These are phyloP conservation scores for Helicoverpa zea DNA, from an alignment of 1,140 invertebrate genomes.

Conservation along the genomic window DNA sequence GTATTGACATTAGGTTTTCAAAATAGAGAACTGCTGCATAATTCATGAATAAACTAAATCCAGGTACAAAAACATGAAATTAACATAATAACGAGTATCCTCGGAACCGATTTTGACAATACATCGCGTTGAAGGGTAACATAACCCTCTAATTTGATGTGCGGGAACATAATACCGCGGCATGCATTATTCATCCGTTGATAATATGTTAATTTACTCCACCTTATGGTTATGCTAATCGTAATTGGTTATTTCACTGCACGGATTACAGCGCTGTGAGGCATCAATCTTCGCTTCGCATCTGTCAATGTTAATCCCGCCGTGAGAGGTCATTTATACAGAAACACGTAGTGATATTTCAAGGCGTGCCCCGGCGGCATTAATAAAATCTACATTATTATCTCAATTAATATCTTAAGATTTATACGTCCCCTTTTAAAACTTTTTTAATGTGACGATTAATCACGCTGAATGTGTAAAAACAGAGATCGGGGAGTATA, in stretches of 20 bases:
- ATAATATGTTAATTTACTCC: conserved; percentile 82
- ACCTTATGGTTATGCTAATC: conserved; percentile 85
- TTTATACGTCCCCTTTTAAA: conserved; percentile 61
- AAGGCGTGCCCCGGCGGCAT: conserved; percentile 47
- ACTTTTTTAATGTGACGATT: conserved; percentile 59
- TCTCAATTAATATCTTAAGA: conserved; percentile 62
- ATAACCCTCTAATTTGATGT: conserved; percentile 73
- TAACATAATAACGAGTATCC: conserved; percentile 68
- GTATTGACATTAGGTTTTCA: conserved; percentile 46
- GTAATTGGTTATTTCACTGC: conserved; percentile 84
- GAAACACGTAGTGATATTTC: conserved; percentile 46
- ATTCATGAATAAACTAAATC: conserved; percentile 54
- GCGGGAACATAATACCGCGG: conserved; percentile 67
- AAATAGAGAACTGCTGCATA: conserved; percentile 41
- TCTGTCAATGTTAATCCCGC: conserved; percentile 68
- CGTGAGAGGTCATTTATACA: conserved; percentile 54
- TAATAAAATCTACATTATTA: conserved; percentile 65
- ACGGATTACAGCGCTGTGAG: conserved; percentile 67
- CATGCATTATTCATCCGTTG: conserved; percentile 80
- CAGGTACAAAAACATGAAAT: conserved; percentile 65
- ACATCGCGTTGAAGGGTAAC: conserved; percentile 57
- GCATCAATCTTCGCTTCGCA: conserved; percentile 70
- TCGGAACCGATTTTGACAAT: conserved; percentile 54
- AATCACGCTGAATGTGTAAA: conserved; percentile 57
- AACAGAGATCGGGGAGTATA: conserved; percentile 35